phyloP scores from a whole-genome alignment of 2,113 vertebrate genomes.

The Equus przewalskii region DNA sequence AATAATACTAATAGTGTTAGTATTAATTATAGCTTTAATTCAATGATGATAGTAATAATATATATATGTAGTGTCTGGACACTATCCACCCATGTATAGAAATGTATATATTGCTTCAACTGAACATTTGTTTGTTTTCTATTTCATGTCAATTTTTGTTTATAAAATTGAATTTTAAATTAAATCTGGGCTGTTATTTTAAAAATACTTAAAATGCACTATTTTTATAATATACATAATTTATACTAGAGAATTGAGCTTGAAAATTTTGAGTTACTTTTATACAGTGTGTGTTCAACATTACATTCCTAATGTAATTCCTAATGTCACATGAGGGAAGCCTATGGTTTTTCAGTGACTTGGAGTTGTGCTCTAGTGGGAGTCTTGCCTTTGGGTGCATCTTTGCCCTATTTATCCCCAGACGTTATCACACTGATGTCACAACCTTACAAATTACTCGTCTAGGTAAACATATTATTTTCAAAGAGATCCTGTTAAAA shows the following conservation, averaged over 20 bases:
- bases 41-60: neutral
- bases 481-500: neutral
- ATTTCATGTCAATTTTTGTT: neutral
- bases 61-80: neutral
- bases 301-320: too few species aligned
- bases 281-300: neutral
- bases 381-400: neutral
- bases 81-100: neutral
- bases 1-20: neutral
- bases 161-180: neutral
- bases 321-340: too few species aligned
- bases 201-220: neutral
- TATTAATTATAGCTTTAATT: neutral
- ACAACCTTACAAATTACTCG: neutral
- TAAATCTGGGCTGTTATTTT: neutral
- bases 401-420: too few species aligned
- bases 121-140: neutral
- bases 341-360: too few species aligned
- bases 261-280: neutral
- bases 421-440: neutral
- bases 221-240: neutral
- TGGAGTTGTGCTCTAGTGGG: rapidly evolving
- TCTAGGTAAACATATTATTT: neutral
- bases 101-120: neutral
- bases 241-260: neutral